Base-by-base conservation (phyloP, 1,140 invertebrate species). In the Halictus rubicundus region DNA sequence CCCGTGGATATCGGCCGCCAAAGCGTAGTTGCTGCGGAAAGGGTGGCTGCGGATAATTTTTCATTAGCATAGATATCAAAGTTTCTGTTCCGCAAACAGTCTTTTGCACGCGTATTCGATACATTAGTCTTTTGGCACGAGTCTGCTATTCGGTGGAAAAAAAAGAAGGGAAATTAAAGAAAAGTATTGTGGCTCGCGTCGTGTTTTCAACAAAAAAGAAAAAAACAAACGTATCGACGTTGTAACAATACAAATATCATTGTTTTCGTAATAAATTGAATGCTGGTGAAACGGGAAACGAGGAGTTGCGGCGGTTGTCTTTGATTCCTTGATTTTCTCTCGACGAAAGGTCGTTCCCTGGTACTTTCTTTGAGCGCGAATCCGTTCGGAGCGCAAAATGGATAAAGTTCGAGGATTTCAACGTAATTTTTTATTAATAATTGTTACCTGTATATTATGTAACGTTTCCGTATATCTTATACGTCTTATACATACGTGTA, bases 391-490 rank as follows among this genome's bases (percentile, higher is more conserved):
- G 66, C 57, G 0, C 61, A n/a, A 76, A 66, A 59, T 52, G 42
- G 21, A 63, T n/a, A 61, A 65, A 54, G 23, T 5, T 54, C 7
- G 6, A 57, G 87, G 87, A 87, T 90, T 89, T 91, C 91, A 19
- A 39, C 23, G 42, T 59, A 23, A 14, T 64, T 78, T 78, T 78
- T 78, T 78, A 78, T 78, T 92, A 93, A 92, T 93, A 91, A 91
- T 91, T 86, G 87, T 90, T 90, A 93, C 92, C 85, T 86, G 87
- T 92, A 91, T 91, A 92, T 92, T 91, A 90, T 89, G 89, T 88
- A 91, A 89, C 90, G 87, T 90, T 87, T 85, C 82, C 76, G 77
- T 85, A 80, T 80, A 85, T 86, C 77, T 63, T 63, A 37, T 63
- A 63, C 60, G 64, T 54, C 54, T 82, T 88, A 84, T 87, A 88